Base-by-base conservation (phyloP, 2,797 vertebrate species). In the Selene dorsalis region DNA sequence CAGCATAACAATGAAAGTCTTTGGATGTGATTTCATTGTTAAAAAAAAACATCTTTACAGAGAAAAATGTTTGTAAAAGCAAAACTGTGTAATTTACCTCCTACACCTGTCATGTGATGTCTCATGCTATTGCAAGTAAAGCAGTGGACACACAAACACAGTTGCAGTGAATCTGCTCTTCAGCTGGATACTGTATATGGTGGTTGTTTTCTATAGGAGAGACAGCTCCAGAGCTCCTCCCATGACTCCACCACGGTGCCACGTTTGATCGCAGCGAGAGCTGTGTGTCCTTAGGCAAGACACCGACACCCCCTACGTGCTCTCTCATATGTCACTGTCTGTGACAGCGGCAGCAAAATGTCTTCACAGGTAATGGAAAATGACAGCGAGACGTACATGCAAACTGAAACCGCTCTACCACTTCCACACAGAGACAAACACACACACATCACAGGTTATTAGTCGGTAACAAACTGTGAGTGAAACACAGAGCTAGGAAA, bases 301-400 rank as follows among this genome's bases (percentile, higher is more conserved):
- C 39, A 56, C 38, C 17, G 38, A 63, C 41, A 58, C 35, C 48
- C 39, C 57, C n/a, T 16, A 47, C 61, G 28, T 48, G 8, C 43
- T 26, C 32, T 22, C 20, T 59, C 55, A 22, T 8, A 50, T 66
- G 30, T 68, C 47, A 50, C n/a, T 30, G 20, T 50, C 24, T 55
- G 3, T 50, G 24, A 20, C 39, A 26, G 56, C 2, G 16, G 10
- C 2, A 0, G 39, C 47, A 17, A 48, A 63, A 63, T 56, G 66
- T 48, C 38, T 57, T 5, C 41, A 64, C 59, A 41, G 39, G 58
- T 32, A 35, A 62, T 62, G 22, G 39, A 63, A 63, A 63, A 63
- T 48, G 41, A 69, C 39, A 24, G 4, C 59, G 18, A 77, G 47
- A 76, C 62, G 14, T 17, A 47, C 47, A 62, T 62, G 74, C 74